phyloP scores from a whole-genome alignment of 1,140 invertebrate genomes.

The Saccostrea glomerata region DNA sequence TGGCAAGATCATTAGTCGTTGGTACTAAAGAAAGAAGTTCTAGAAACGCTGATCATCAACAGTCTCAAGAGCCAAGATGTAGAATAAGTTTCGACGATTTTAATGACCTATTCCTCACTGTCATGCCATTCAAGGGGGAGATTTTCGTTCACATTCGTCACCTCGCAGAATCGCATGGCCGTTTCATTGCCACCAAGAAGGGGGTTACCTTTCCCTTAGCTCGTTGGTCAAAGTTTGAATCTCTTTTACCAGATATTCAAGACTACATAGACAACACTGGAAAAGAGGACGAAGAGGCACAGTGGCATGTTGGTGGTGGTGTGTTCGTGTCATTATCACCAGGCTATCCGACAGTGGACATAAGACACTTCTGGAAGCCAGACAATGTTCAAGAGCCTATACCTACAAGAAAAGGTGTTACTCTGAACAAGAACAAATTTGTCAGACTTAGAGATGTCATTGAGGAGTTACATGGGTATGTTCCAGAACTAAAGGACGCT shows the following conservation, averaged over 20 bases:
- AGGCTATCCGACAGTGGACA: constrained; percentile 21
- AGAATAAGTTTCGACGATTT: too few relatives aligned
- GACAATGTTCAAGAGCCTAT: background rate
- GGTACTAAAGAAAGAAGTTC: background rate
- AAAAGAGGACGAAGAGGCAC: background rate
- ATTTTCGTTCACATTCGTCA: too few relatives aligned
- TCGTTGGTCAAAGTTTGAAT: too few relatives aligned
- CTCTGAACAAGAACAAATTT: constrained; percentile 35
- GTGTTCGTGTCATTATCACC: background rate
- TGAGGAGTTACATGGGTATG: background rate
- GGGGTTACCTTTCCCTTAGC: too few relatives aligned
- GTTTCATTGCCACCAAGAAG: too few relatives aligned
- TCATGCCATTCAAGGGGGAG: too few relatives aligned
- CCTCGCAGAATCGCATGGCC: too few relatives aligned
- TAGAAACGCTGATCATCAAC: background rate
- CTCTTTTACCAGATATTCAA: too few relatives aligned
- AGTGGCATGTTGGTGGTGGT: constrained; percentile 29
- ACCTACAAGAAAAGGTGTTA: constrained; percentile 21
- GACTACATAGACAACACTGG: too few relatives aligned
- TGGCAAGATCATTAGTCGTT: constrained; percentile 13
- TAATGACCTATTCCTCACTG: too few relatives aligned
- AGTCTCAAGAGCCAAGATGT: background rate
- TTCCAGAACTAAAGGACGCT: constrained; percentile 32
- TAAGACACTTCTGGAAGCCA: constrained; percentile 43
- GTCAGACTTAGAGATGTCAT: background rate